Evolutionary conservation across 2,113 vertebrate species (phyloP), one percentile per base, ranked within the genome.

Genomic region (Phaethornis superciliosus): DNA sequence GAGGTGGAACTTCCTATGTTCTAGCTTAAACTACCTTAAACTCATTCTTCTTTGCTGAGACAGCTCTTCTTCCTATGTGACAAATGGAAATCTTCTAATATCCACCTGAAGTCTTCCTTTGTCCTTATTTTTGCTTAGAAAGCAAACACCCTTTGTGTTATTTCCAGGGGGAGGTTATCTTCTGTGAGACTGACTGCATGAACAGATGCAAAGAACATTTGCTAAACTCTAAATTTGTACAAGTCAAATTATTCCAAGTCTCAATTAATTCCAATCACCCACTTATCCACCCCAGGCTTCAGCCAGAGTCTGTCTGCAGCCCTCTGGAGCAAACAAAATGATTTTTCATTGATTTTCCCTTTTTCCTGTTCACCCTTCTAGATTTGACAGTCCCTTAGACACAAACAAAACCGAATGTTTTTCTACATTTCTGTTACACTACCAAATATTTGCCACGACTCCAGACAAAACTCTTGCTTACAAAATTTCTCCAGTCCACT

Each of bases 401-500:
- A 40, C 37, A 40, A 40, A 40, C 37, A 40, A 40, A 12, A n/a
- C n/a, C n/a, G n/a, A n/a, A n/a, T 19, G 46, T 21, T 47, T 47
- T 47, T 47, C 46, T 47, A 9, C 11, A 11, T 28, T 51, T 17
- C 9, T 6, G 16, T 19, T 17, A n/a, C n/a, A 4, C 27, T 15
- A 21, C 23, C n/a, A 51, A 79, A 9, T 13, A 60, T 16, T 20
- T 35, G 13, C 32, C 16, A 2, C 21, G 15, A 6, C 27, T 79
- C 33, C 51, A 23, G 11, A 15, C 10, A 7, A 42, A 28, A 10
- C 3, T 54, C 7, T 32, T 15, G 30, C 67, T 47, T 14, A 56
- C 15, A 56, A 64, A 58, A 2, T 7, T 28, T 7, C 19, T 23
- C 44, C 0, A 0, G 6, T 35, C 22, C 22, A 6, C 13, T 35